These are phyloP conservation scores for Salticus scenicus DNA, from an alignment of 2,888 invertebrate genomes.

Conservation along the genomic window DNA sequence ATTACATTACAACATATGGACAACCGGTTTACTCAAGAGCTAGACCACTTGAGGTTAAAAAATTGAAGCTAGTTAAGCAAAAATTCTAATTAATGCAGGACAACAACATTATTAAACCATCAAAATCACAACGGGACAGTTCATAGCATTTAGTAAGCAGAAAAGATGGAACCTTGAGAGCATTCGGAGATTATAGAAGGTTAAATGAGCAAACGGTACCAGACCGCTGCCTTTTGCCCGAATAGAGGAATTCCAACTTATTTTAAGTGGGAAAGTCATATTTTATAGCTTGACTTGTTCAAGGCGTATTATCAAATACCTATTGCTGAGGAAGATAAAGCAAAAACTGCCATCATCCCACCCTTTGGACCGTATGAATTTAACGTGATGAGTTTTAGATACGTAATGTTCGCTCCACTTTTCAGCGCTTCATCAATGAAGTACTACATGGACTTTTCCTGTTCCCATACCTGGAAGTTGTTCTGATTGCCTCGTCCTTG, in stretches of 20 bases:
- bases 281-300: slow-evolving; percentile 13
- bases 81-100: slow-evolving; percentile 1
- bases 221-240: slow-evolving; percentile 29
- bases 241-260: slow-evolving; percentile 40
- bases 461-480: slow-evolving; percentile 15
- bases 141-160: slow-evolving; percentile 54
- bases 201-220: slow-evolving; percentile 32
- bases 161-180: slow-evolving; percentile 14
- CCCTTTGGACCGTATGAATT: not conserved
- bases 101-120: too few species aligned
- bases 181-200: slow-evolving; percentile 52
- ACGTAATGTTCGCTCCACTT: not conserved
- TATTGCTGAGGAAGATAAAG: slow-evolving; percentile 23
- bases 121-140: not conserved
- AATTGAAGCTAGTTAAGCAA: not conserved
- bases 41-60: not conserved
- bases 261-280: slow-evolving; percentile 9
- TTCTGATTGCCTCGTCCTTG: too few species aligned
- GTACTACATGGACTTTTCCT: slow-evolving; percentile 32
- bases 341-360: slow-evolving; percentile 4
- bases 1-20: not conserved
- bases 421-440: slow-evolving; percentile 19
- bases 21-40: too few species aligned
- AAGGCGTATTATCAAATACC: slow-evolving; percentile 16
- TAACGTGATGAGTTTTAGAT: slow-evolving; percentile 26